Evolutionary conservation across 1,140 invertebrate genomes (phyloP).

Genomic region (Acyrthosiphon pisum): DNA sequence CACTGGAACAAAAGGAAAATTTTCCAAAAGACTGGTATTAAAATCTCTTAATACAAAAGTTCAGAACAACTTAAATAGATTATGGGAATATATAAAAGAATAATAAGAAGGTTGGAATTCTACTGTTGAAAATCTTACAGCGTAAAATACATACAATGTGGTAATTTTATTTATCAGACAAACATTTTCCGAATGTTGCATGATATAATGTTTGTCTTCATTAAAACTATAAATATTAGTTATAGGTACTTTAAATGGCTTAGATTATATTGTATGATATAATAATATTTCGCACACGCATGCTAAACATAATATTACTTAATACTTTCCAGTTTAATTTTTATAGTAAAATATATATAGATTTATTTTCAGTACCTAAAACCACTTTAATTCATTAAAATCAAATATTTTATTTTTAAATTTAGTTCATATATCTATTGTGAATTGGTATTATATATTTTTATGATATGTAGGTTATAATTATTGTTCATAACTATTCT

Average conservation of each 20-base stretch:
- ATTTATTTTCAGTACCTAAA: too few species aligned
- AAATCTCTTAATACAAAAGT: constrained; percentile 12
- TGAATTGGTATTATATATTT: too few species aligned
- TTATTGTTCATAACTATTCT: too few species aligned
- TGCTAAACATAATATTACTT: neutral
- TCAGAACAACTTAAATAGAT: neutral
- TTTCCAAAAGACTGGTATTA: neutral
- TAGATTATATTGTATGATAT: neutral
- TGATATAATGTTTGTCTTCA: neutral
- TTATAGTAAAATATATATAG: too few species aligned
- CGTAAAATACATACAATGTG: neutral
- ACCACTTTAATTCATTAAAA: too few species aligned
- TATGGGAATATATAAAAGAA: neutral
- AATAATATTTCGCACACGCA: neutral
- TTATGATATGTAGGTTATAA: too few species aligned
- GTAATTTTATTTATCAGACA: neutral
- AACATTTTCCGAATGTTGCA: neutral
- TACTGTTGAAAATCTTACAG: neutral
- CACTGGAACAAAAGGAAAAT: neutral
- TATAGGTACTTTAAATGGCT: neutral
- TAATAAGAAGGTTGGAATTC: neutral
- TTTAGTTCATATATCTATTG: too few species aligned
- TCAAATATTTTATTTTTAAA: too few species aligned
- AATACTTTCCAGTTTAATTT: neutral
- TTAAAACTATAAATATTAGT: neutral